phyloP scores from a whole-genome alignment of 2,113 vertebrate species.

The Chaenocephalus aceratus region DNA sequence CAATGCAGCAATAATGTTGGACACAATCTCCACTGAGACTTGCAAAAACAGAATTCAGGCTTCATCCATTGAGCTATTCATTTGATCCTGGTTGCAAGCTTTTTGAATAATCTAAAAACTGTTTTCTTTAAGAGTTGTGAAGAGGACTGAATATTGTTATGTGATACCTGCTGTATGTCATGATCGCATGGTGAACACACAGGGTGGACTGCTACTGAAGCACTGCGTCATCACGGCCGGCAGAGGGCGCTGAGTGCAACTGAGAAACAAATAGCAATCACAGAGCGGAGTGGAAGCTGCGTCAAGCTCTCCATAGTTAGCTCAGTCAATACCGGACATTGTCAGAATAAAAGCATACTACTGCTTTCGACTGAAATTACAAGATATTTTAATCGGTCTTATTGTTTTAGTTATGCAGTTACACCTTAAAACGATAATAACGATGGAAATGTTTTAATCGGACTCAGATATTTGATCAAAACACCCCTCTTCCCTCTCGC shows the following conservation, averaged over 20 bases:
- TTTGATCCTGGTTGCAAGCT: neutral
- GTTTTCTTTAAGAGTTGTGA: too few relatives aligned
- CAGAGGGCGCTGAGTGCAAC: constrained; percentile 6
- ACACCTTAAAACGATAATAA: neutral
- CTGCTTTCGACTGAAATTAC: too few relatives aligned
- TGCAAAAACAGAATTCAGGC: neutral
- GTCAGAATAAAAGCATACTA: neutral
- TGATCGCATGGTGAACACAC: too few relatives aligned
- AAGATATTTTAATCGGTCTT: neutral
- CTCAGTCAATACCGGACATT: neutral
- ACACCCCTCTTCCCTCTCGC: too few relatives aligned
- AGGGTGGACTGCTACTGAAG: too few relatives aligned
- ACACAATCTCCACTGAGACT: neutral
- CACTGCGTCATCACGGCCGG: neutral
- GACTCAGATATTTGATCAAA: neutral
- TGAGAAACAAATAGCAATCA: neutral
- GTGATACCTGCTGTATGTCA: too few relatives aligned
- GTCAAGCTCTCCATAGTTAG: neutral
- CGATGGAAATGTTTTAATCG: too few relatives aligned
- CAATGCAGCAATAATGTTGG: neutral
- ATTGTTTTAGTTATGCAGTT: too few relatives aligned
- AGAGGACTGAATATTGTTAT: too few relatives aligned
- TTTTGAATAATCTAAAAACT: too few relatives aligned
- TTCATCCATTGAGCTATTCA: neutral
- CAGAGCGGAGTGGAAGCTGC: neutral